These are phyloP conservation scores for Pristionchus mayeri DNA, from an alignment of 2,888 invertebrate species.

Conservation along the genomic window DNA sequence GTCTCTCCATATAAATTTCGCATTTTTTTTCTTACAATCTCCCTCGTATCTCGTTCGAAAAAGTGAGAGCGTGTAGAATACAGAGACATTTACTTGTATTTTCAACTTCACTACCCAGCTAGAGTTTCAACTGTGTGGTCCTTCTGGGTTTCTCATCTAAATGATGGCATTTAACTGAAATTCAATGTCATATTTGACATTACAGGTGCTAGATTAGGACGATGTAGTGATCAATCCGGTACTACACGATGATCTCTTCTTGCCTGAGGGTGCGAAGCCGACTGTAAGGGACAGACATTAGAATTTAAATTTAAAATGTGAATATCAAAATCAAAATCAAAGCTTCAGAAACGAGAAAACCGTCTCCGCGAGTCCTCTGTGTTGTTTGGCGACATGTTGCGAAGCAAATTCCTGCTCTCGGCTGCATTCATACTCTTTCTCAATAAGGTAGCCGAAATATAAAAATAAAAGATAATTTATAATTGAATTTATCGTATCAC, in stretches of 20 bases:
- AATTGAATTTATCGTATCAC: no score
- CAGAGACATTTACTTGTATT: background rate
- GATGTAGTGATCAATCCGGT: background rate
- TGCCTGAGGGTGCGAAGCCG: background rate
- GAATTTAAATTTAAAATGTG: background rate
- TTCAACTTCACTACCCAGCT: no score
- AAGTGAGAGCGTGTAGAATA: background rate
- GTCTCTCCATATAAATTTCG: no score
- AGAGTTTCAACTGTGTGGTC: no score
- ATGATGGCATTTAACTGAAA: background rate
- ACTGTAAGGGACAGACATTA: background rate
- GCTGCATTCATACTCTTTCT: conserved; percentile 59
- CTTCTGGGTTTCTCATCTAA: no score
- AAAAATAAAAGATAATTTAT: no score
- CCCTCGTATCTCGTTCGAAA: no score
- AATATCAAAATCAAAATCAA: background rate
- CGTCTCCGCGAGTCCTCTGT: conserved; percentile 55
- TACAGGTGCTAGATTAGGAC: background rate
- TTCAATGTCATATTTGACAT: background rate
- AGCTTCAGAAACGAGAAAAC: conserved; percentile 45
- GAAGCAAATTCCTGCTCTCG: conserved; percentile 54
- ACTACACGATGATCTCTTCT: background rate
- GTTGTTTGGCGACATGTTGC: conserved; percentile 54
- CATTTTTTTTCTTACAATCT: no score
- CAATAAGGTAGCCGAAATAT: conserved; percentile 58